phyloP scores from a whole-genome alignment of 92 coral and sea anemone genomes.

The Heteractis magnifica region DNA sequence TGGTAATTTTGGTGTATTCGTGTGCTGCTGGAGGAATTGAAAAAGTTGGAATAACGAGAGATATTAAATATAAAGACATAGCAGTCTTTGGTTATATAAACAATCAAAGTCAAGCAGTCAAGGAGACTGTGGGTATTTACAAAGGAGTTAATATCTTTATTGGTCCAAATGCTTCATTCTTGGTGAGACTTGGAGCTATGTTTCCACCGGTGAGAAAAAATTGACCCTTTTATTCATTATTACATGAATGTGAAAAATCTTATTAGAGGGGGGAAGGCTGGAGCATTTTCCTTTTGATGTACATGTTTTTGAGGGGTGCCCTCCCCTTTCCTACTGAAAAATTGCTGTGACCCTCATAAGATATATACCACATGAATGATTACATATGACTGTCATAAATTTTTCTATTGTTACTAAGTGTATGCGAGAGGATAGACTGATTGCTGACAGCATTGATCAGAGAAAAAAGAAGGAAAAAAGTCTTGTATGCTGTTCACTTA shows the following conservation, averaged over 20 bases:
- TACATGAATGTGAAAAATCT: too few relatives aligned
- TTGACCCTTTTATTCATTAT: not conserved
- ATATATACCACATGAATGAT: too few relatives aligned
- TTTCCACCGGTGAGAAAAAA: constrained; percentile 69
- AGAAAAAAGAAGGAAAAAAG: constrained; percentile 34
- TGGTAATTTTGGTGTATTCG: constrained; percentile 49
- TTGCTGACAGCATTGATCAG: constrained; percentile 17
- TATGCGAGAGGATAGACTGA: constrained; percentile 48
- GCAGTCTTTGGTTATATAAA: constrained; percentile 58
- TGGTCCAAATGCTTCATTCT: constrained; percentile 78
- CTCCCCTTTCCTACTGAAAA: too few relatives aligned
- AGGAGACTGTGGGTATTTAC: constrained; percentile 24
- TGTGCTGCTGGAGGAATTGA: constrained; percentile 63
- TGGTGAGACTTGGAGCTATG: constrained; percentile 66
- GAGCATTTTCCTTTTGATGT: too few relatives aligned
- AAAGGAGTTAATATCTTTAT: constrained; percentile 55
- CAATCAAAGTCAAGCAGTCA: not conserved
- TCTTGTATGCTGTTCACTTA: constrained; percentile 58
- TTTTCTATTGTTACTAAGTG: constrained; percentile 43
- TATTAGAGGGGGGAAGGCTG: too few relatives aligned
- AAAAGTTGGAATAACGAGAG: constrained; percentile 41
- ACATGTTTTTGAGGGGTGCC: too few relatives aligned
- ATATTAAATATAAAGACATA: not conserved
- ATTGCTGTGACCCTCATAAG: too few relatives aligned
- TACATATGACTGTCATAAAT: not conserved